Percentiles rank a stretch among this genome's conserved stretches.
Conservation (phyloP, 2,797 vertebrate genomes). For the Hoplostethus atlanticus region DNA sequence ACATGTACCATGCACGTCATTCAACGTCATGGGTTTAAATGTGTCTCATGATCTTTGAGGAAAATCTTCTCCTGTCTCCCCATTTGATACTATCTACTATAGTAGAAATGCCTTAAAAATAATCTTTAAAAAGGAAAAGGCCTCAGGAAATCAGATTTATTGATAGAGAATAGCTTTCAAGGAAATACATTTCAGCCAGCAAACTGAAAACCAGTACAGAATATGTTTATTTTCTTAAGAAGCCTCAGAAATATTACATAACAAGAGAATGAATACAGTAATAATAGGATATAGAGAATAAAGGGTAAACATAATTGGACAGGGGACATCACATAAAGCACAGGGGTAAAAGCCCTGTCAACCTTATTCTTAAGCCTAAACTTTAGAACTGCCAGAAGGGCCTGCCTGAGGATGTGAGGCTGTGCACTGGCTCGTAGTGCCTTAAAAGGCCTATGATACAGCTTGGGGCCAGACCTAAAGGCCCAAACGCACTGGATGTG, state of each 20-base stretch:
- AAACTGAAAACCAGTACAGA: no score
- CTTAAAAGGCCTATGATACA: no score
- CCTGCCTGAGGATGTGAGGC: no score
- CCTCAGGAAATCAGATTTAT: neutral
- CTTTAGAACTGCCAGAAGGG: no score
- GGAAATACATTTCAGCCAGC: conserved; percentile 23
- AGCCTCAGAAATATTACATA: no score
- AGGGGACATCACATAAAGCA: conserved; percentile 22
- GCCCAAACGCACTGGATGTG: no score
- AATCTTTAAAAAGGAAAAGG: neutral
- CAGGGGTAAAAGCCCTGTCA: conserved; percentile 13
- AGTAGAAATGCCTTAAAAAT: neutral
- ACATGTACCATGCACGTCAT: no score
- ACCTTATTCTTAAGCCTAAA: neutral
- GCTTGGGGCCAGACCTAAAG: no score
- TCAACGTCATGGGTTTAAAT: neutral
- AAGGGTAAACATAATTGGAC: conserved; percentile 28
- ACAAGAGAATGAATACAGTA: conserved; percentile 5
- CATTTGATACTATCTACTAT: neutral
- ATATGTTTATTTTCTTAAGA: no score
- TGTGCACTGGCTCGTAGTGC: no score
- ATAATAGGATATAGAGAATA: neutral
- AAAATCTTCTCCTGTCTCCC: conserved; percentile 22
- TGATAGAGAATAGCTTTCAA: conserved; percentile 23
- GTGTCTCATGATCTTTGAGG: conserved; percentile 32